Evolutionary conservation across 92 coral and sea anemone genomes (phyloP), one percentile per base, ranked within the genome.

Genomic region (Virgularia gustaviana): DNA sequence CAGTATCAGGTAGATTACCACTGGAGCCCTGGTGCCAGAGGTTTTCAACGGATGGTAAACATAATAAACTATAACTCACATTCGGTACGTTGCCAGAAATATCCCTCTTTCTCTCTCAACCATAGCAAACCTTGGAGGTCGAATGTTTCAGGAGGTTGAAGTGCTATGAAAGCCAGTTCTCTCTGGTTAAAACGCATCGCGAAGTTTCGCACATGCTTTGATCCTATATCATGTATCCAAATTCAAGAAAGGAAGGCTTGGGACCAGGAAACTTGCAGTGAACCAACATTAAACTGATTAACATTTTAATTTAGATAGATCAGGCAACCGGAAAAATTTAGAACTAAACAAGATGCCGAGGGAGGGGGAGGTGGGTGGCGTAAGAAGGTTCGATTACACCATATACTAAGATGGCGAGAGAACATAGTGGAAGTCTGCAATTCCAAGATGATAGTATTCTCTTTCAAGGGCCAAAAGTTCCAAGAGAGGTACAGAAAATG

Each of bases 101-200:
- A 86, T 15, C 98, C 98, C 54, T 92, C 96, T 72, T 78, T 92
- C 80, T 89, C 97, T 66, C 85, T 87, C 23, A 92, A 71, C 94
- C 95, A 88, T 39, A 92, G 59, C 31, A 82, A 79, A n/a, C 96
- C 98, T 79, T 92, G 96, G 49, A 83, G 90, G 36, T 92, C 98
- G 60, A 87, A 86, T 12, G 96, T 87, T 65, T 89, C 76, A 45
- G 87, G 91, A 41, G 82, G 83, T 53, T 84, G 79, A 25, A 87
- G 82, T 20, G 96, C 98, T 37, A 92, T 92, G 56, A 83, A 86
- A 63, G 98, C 96, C 59, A 92, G 88, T 72, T 92, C 98, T 59
- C 79, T 92, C 66, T 89, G 96, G 79, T 92, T 92, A 66, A 92
- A 92, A 33, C 98, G 79, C 98, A 92, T 92, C 25, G n/a, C n/a